These are phyloP conservation scores for Alsophila aescularia DNA, from an alignment of 2,888 invertebrate species.

Conservation along the genomic window DNA sequence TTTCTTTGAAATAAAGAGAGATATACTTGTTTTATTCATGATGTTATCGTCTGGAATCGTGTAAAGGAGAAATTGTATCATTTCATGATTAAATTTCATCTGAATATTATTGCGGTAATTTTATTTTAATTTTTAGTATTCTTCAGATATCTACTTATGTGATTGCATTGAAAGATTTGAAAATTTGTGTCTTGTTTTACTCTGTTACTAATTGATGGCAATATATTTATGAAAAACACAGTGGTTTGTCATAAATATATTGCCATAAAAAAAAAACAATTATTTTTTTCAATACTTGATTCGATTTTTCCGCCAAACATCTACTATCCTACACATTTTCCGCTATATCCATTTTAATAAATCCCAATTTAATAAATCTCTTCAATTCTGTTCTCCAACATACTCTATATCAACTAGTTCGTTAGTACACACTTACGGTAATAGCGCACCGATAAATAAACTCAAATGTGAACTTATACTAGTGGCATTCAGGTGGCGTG, in stretches of 20 bases:
- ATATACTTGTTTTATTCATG: constrained; percentile 16
- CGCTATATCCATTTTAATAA: constrained; percentile 5
- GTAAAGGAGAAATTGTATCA: neutral
- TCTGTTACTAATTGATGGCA: no score
- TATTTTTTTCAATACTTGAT: no score
- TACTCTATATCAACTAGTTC: constrained; percentile 27
- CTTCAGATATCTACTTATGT: no score
- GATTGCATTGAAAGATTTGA: no score
- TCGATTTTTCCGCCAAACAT: neutral
- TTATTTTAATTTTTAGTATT: no score
- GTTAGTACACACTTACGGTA: constrained; percentile 33
- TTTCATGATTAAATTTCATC: neutral
- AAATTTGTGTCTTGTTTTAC: no score
- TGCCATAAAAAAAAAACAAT: no score
- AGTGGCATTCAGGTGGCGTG: constrained; percentile 33
- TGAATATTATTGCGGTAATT: no score
- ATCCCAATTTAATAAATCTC: constrained; percentile 18
- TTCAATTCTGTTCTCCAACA: constrained; percentile 22
- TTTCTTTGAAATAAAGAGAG: constrained; percentile 28
- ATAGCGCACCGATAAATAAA: constrained; percentile 34
- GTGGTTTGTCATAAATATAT: no score
- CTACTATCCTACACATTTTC: neutral
- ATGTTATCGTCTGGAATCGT: neutral
- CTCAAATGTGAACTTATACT: constrained; percentile 32
- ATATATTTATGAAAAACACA: no score